Base-by-base conservation (phyloP, 2,113 vertebrate species). In the Crotophaga sulcirostris region DNA sequence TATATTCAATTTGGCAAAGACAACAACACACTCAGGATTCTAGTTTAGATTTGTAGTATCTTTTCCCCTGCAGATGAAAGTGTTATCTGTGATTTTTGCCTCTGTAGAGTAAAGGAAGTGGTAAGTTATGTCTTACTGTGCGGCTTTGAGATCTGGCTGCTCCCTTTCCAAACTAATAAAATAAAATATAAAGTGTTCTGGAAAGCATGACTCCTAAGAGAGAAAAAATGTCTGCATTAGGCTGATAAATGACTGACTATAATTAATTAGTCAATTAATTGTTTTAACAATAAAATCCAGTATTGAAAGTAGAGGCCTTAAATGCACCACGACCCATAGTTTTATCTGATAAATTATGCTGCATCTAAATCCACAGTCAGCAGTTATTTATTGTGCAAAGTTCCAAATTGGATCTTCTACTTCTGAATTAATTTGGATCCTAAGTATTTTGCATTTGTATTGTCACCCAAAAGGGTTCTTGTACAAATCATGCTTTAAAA, bases 261-360 rank as follows among this genome's bases (percentile, higher is more conserved):
- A 97, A 97, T 97, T 75, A 97, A 97, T 97, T 97, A 97, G 97
- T 96, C 95, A 92, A 89, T 96, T 91, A 95, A 96, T 90, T 94
- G 91, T 96, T 97, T 97, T 96, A 93, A 58, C 42, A 94, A 70
- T 47, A 91, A 96, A 96, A 76, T 49, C 44, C 31, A 56, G 44
- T 42, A 90, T 42, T 92, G 73, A 26, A 96, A 92, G 79, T 73
- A 93, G 76, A 59, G 81, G 73, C 69, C 86, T 93, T 89, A 96
- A 97, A 97, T 94, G 72, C 51, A 74, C 73, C 13, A 5, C 90
- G 95, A 91, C 66, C 92, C 59, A 23, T 63, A 83, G 52, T 73
- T 97, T 88, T 94, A 95, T 69, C 78, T 92, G 73, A 97, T 92
- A 96, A 97, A 98, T 97, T 93, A 89, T 44, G 51, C 74, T 44